phyloP scores from a whole-genome alignment of 2,113 vertebrate species.

The Polypterus senegalus region DNA sequence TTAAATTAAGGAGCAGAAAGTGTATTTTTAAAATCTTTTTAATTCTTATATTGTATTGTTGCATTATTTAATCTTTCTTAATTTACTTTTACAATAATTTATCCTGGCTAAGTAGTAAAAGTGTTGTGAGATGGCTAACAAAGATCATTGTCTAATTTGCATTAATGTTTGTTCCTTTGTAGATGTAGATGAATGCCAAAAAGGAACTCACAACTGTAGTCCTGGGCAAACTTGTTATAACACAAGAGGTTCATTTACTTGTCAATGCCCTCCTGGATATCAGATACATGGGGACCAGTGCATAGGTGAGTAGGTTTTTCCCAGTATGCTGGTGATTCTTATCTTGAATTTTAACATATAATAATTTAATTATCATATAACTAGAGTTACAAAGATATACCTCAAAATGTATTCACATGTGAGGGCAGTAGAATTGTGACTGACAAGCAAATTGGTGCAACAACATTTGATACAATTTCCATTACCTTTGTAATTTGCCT shows the following conservation, averaged over 20 bases:
- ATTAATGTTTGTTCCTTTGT: slow-evolving; percentile 21
- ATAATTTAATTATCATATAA: too few species aligned
- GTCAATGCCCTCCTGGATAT: slow-evolving; percentile 74
- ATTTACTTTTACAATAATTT: slow-evolving; percentile 5
- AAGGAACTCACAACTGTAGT: slow-evolving; percentile 68
- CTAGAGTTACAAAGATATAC: too few species aligned
- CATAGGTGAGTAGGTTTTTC: slow-evolving; percentile 56
- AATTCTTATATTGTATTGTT: slow-evolving; percentile 18
- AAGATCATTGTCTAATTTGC: slow-evolving; percentile 7
- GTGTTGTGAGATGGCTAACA: neutral
- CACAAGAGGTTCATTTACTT: slow-evolving; percentile 76
- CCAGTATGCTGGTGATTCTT: neutral
- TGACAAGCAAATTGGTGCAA: too few species aligned
- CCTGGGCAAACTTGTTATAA: slow-evolving; percentile 77
- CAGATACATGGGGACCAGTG: slow-evolving; percentile 79
- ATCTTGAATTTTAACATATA: too few species aligned
- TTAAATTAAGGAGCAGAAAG: too few species aligned
- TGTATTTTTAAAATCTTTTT: too few species aligned
- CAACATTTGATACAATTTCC: too few species aligned
- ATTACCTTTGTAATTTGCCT: too few species aligned
- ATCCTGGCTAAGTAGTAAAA: neutral
- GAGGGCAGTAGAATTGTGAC: too few species aligned
- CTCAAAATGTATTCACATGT: too few species aligned
- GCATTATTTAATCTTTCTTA: slow-evolving; percentile 28
- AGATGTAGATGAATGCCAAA: slow-evolving; percentile 86